A percentile compares a stretch with the other conserved stretches of the same genome.
These are phyloP conservation scores for Nesometra sesokonis DNA, from an alignment of 35 echinoderm and acorn worm species.

Conservation along the genomic window DNA sequence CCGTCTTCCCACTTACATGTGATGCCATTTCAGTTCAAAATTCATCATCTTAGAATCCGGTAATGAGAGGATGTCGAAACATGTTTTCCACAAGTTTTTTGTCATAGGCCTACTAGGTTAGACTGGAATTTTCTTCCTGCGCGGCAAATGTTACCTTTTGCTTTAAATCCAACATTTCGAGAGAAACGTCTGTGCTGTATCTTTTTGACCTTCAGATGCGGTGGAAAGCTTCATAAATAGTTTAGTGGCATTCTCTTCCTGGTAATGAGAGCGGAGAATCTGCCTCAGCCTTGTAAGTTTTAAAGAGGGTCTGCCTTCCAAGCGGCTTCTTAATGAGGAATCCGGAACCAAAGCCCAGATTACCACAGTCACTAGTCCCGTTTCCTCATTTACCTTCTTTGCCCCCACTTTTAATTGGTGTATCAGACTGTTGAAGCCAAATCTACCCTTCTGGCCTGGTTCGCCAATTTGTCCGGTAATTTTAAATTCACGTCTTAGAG, in stretches of 20 bases:
- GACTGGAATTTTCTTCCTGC: neutral
- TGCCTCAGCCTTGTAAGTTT: neutral
- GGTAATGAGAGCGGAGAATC: slow-evolving; percentile 1
- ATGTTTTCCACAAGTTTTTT: slow-evolving; percentile 23
- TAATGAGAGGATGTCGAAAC: slow-evolving; percentile 28
- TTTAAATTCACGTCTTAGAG: too few species aligned
- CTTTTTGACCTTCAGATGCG: neutral
- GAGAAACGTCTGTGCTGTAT: slow-evolving; percentile 17
- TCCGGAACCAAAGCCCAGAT: slow-evolving; percentile 18
- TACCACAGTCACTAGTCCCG: slow-evolving; percentile 15
- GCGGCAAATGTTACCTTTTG: slow-evolving; percentile 49
- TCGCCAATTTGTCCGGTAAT: slow-evolving; percentile 23
- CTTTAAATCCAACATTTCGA: slow-evolving; percentile 27
- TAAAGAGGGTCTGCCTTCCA: neutral
- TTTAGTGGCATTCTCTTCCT: slow-evolving; percentile 8
- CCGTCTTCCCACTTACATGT: too few species aligned
- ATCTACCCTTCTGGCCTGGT: slow-evolving; percentile 25
- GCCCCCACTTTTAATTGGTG: slow-evolving; percentile 30
- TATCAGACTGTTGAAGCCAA: slow-evolving; percentile 35
- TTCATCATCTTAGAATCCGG: slow-evolving; percentile 23
- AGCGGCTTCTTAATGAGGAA: neutral
- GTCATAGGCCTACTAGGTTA: slow-evolving; percentile 39
- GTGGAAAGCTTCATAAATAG: neutral
- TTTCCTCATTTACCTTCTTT: slow-evolving; percentile 13
- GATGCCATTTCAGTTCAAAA: slow-evolving; percentile 7